phyloP scores from a whole-genome alignment of 92 coral and sea anemone genomes.

The Parazoanthus swiftii region DNA sequence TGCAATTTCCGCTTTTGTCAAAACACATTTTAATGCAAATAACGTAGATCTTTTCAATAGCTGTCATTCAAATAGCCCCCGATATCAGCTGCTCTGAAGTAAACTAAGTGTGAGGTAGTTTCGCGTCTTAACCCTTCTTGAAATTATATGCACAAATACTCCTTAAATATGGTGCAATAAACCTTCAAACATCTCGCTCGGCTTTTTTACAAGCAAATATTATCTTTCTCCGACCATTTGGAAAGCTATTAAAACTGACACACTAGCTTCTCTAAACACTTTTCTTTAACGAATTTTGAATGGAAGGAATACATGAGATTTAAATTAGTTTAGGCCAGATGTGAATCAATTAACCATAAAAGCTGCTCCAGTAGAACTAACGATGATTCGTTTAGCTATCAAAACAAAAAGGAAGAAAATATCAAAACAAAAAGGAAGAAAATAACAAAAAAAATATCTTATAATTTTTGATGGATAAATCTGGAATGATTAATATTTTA shows the following conservation, averaged over 20 bases:
- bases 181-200: background rate
- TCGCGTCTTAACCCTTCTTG: background rate
- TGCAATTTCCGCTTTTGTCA: conserved; percentile 10
- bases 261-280: background rate
- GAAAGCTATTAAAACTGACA: background rate
- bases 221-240: background rate
- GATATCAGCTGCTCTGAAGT: conserved; percentile 29
- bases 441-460: background rate
- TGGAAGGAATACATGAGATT: background rate
- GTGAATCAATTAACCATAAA: background rate
- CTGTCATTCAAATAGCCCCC: background rate
- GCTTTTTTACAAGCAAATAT: background rate
- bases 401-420: too few species aligned
- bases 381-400: background rate
- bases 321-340: background rate
- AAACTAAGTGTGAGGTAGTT: background rate
- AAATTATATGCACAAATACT: background rate
- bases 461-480: too few species aligned
- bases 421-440: too few species aligned
- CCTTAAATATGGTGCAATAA: background rate
- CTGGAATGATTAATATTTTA: background rate
- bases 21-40: conserved; percentile 36
- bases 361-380: background rate
- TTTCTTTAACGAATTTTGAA: background rate
- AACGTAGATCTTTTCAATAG: background rate